These are phyloP conservation scores for Silurus asotus DNA, from an alignment of 2,113 vertebrate genomes.

Conservation along the genomic window DNA sequence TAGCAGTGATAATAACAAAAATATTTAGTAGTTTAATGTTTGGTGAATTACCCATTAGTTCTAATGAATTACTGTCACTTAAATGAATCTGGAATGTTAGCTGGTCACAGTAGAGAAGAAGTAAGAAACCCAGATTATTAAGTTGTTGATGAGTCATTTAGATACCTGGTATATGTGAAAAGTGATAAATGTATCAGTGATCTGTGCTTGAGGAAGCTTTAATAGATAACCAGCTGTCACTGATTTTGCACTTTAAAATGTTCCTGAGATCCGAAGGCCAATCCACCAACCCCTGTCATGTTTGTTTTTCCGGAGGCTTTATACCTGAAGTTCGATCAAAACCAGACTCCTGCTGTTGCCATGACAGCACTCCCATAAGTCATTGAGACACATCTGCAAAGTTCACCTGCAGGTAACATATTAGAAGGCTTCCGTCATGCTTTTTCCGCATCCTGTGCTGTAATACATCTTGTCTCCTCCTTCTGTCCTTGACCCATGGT, in stretches of 20 bases:
- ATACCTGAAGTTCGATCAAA: slow-evolving; percentile 41
- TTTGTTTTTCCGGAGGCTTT: not conserved
- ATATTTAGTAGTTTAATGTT: not conserved
- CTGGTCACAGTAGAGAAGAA: not conserved
- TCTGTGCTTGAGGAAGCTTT: not conserved
- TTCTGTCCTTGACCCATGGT: slow-evolving; percentile 7
- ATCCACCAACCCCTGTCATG: not conserved
- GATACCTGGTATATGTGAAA: not conserved
- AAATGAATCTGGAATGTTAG: not conserved
- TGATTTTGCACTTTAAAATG: slow-evolving; percentile 2
- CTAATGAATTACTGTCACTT: not conserved
- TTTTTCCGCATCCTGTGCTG: slow-evolving; percentile 7
- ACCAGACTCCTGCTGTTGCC: slow-evolving; percentile 25
- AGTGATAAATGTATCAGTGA: not conserved
- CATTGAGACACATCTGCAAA: slow-evolving; percentile 35
- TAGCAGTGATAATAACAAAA: not conserved
- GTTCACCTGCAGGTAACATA: slow-evolving; percentile 31
- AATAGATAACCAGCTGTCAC: not conserved
- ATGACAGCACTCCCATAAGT: slow-evolving; percentile 28
- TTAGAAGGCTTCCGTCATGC: slow-evolving; percentile 4
- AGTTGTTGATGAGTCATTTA: not conserved
- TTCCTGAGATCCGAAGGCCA: not conserved
- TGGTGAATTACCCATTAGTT: not conserved
- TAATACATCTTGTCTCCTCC: slow-evolving; percentile 25
- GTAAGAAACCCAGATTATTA: not conserved